Evolutionary conservation across 2,888 invertebrate genomes (phyloP).

Genomic region (Athrips mouffetella): DNA sequence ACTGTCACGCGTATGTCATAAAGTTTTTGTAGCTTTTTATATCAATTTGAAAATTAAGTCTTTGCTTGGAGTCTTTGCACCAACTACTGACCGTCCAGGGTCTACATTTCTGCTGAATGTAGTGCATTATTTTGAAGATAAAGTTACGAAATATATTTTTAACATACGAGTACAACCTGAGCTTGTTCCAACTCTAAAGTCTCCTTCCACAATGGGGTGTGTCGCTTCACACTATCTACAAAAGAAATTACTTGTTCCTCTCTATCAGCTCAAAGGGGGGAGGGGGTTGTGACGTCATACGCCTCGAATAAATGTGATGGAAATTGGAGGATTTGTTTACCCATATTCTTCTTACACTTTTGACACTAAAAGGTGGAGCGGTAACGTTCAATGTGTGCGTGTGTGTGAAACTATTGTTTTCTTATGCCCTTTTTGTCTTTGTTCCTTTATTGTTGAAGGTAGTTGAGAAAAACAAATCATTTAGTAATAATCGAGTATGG

Average conservation of each 20-base stretch:
- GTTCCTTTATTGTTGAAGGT: constrained; percentile 4
- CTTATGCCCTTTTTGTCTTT: constrained; percentile 22
- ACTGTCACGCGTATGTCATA: too few species aligned
- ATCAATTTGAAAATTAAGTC: too few species aligned
- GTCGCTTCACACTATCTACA: constrained; percentile 69
- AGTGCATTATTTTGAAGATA: too few species aligned
- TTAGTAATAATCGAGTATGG: too few species aligned
- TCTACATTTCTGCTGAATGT: too few species aligned
- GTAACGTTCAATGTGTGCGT: constrained; percentile 32
- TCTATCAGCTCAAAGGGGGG: constrained; percentile 41
- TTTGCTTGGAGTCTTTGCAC: too few species aligned
- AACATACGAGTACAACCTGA: not conserved
- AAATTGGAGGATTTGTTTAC: constrained; percentile 80
- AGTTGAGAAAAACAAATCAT: not conserved
- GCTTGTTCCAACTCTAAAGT: not conserved
- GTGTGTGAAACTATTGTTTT: constrained; percentile 46
- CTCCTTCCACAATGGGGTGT: constrained; percentile 42
- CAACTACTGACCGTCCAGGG: too few species aligned
- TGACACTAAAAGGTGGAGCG: constrained; percentile 76
- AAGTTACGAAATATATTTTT: not conserved
- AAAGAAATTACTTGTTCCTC: constrained; percentile 71
- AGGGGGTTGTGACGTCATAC: constrained; percentile 54
- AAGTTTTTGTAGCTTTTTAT: too few species aligned
- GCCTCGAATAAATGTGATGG: constrained; percentile 76
- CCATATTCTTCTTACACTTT: constrained; percentile 76